Evolutionary conservation across 2,113 vertebrate genomes (phyloP), one percentile per base, ranked within the genome.

Genomic region (Brachypteracias leptosomus): DNA sequence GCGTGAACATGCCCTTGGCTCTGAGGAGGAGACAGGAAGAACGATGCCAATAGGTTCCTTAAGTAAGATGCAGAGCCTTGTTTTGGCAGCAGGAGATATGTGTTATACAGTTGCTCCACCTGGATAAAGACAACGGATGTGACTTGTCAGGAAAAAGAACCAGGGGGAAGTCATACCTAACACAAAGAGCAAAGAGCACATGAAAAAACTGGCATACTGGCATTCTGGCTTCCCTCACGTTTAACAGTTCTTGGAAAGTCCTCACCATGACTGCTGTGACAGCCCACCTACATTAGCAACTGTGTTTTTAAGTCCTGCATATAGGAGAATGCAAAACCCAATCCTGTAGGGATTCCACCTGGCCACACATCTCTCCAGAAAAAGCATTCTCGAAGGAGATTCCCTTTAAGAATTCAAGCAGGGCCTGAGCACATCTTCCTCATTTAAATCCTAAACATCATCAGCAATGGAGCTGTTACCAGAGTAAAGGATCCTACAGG

Each of bases 1-100:
- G 44, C 3, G 6, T 3, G 21, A 62, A 8, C 0, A 3, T 57
- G 38, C 58, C 18, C 16, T 47, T 0, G 0, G 76, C 44, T 61
- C 52, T 4, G 1, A 40, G 38, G 22, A 3, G 49, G 2, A 44
- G 49, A 29, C 16, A 4, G 73, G 46, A 59, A n/a, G 46, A 14
- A 61, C 62, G 63, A 15, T 47, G 46, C n/a, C 26, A 33, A 3
- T 22, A 51, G 19, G 15, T 26, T 72, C 49, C n/a, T 18, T 15
- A 4, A 25, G 29, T 33, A 59, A 29, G 1, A 2, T 3, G 38
- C 35, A 87, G 81, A 68, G 25, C 35, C 49, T 15, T 13, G 47
- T 71, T 79, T 72, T 66, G 72, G 72, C 84, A 54, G 55, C 72
- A 73, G 77, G 7, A 77, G 54, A 63, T 46, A 40, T 6, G 22